Evolutionary conservation across 2,113 vertebrate genomes (phyloP).

Genomic region (human (Homo sapiens)): DNA sequence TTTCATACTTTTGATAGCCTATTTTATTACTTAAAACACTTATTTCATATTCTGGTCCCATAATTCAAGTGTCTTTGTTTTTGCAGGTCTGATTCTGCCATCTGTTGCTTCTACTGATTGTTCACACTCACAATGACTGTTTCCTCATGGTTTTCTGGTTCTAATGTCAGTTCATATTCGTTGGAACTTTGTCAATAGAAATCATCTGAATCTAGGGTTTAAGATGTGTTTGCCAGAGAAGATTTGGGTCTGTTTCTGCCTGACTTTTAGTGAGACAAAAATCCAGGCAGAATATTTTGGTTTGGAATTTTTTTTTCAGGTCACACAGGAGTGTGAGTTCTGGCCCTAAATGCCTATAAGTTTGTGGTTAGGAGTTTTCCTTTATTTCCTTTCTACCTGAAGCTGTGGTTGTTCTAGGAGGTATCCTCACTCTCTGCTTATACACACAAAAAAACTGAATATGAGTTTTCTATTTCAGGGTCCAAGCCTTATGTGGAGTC

Average conservation of each 20-base stretch:
- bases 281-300: background rate
- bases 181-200: background rate
- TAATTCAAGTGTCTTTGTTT: background rate
- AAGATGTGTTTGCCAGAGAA: background rate
- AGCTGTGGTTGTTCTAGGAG: background rate
- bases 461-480: background rate
- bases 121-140: background rate
- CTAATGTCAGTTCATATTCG: background rate
- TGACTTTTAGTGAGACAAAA: background rate
- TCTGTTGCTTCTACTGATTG: background rate
- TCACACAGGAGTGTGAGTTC: background rate
- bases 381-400: background rate
- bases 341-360: background rate
- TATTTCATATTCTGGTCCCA: background rate
- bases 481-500: background rate
- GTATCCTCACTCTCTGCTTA: background rate
- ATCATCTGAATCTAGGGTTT: background rate
- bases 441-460: background rate
- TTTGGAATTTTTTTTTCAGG: background rate
- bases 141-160: background rate
- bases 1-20: background rate
- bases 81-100: background rate
- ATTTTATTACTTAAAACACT: constrained; percentile 8
- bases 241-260: background rate
- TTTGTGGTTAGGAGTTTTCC: background rate